Conservation (phyloP, 2,888 invertebrate species). For the Drosophila multiciliata region DNA sequence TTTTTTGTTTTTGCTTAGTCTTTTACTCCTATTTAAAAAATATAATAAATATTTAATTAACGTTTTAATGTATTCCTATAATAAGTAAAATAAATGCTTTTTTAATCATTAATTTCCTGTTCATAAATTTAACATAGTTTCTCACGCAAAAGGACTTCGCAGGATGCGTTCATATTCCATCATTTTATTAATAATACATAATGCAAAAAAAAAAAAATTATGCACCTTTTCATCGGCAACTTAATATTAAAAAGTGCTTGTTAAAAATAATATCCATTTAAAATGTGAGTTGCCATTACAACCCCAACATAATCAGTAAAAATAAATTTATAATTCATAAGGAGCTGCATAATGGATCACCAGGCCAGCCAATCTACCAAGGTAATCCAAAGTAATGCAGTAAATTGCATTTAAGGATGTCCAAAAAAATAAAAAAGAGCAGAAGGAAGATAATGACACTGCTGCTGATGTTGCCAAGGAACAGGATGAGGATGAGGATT, state of each 20-base stretch:
- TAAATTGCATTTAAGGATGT: constrained; percentile 52
- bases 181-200: neutral
- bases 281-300: constrained; percentile 2
- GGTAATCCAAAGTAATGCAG: constrained; percentile 31
- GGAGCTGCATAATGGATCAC: constrained; percentile 39
- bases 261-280: constrained; percentile 10
- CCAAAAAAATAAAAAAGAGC: constrained; percentile 10
- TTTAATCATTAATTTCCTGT: neutral
- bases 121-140: neutral
- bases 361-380: constrained; percentile 5
- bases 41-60: neutral
- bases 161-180: neutral
- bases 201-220: neutral
- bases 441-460: constrained; percentile 29
- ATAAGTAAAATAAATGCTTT: neutral
- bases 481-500: constrained; percentile 21
- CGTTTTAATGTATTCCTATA: neutral
- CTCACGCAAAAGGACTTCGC: neutral
- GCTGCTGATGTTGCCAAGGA: constrained; percentile 24
- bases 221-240: neutral
- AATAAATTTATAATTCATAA: constrained; percentile 16
- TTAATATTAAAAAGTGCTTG: neutral
- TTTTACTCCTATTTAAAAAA: neutral
- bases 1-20: too few species aligned
- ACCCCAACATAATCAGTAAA: neutral